Percentiles rank a stretch among this genome's conserved stretches.
Evolutionary conservation across 2,113 vertebrate species (phyloP).

Genomic region (Channa maculata): DNA sequence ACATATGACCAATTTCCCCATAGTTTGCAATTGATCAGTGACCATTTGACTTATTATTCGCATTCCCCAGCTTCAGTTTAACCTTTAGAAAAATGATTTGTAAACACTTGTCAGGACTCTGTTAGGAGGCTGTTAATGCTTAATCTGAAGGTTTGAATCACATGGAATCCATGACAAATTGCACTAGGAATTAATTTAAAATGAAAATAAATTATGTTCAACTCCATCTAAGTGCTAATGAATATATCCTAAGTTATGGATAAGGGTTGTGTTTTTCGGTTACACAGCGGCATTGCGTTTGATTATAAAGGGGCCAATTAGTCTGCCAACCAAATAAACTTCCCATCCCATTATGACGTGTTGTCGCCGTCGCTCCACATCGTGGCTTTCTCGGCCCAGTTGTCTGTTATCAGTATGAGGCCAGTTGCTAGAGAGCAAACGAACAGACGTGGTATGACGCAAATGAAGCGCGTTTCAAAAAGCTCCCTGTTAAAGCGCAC

Average conservation of each 20-base stretch:
- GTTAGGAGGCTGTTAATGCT: too few species aligned
- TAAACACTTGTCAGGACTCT: too few species aligned
- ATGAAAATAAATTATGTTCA: too few species aligned
- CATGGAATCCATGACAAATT: too few species aligned
- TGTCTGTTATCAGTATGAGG: constrained; percentile 81
- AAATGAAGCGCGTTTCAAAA: constrained; percentile 67
- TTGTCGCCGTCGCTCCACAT: constrained; percentile 35
- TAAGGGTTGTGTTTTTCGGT: neutral
- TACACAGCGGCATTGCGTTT: neutral
- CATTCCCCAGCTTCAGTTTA: too few species aligned
- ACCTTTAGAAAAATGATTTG: too few species aligned
- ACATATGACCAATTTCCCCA: constrained; percentile 19
- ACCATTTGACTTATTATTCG: too few species aligned
- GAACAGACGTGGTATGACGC: constrained; percentile 77
- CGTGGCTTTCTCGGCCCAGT: constrained; percentile 28
- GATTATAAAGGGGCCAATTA: constrained; percentile 10
- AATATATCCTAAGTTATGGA: neutral
- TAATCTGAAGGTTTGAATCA: too few species aligned
- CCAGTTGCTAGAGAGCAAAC: constrained; percentile 82
- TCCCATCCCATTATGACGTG: constrained; percentile 47
- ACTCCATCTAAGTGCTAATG: too few species aligned
- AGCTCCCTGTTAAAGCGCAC: constrained; percentile 67
- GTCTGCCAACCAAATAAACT: constrained; percentile 42
- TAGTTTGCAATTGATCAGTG: too few species aligned
- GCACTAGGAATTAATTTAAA: too few species aligned